Evolutionary conservation across 2,888 invertebrate genomes (phyloP).

Genomic region (Phengaris alcon): DNA sequence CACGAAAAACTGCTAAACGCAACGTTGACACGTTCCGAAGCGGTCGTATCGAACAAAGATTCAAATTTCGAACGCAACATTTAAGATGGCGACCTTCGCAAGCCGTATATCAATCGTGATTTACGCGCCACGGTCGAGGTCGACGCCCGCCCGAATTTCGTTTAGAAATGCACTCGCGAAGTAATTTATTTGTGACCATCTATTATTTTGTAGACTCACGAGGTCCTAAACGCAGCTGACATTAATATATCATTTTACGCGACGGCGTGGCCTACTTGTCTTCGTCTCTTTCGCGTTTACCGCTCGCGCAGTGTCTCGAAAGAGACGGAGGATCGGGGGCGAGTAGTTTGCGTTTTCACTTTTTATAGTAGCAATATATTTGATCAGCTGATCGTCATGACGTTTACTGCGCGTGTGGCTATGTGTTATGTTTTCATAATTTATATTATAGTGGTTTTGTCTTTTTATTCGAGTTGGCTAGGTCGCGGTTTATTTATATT

Average conservation of each 20-base stretch:
- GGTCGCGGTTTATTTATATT: slow-evolving; percentile 74
- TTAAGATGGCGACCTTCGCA: slow-evolving; percentile 77
- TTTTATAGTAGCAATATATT: slow-evolving; percentile 80
- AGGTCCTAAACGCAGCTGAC: slow-evolving; percentile 80
- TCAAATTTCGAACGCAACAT: slow-evolving; percentile 73
- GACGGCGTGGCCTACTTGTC: slow-evolving; percentile 57
- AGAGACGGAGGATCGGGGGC: slow-evolving; percentile 55
- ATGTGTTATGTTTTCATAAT: slow-evolving; percentile 76
- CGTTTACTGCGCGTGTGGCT: slow-evolving; percentile 69
- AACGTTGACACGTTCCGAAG: slow-evolving; percentile 53
- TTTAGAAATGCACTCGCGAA: slow-evolving; percentile 75
- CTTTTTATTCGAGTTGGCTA: slow-evolving; percentile 67
- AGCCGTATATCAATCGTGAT: slow-evolving; percentile 75
- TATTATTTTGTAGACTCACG: slow-evolving; percentile 79
- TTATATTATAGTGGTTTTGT: slow-evolving; percentile 67
- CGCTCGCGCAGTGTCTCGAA: slow-evolving; percentile 42
- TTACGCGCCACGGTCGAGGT: slow-evolving; percentile 75
- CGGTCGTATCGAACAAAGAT: slow-evolving; percentile 66
- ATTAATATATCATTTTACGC: slow-evolving; percentile 79
- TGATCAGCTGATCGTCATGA: slow-evolving; percentile 79
- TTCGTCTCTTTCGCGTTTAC: slow-evolving; percentile 50
- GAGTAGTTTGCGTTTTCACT: slow-evolving; percentile 77
- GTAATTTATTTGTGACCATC: slow-evolving; percentile 79
- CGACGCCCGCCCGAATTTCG: slow-evolving; percentile 77
- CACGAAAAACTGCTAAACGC: slow-evolving; percentile 42